Base-by-base conservation (phyloP, 1,140 invertebrate species). In the Drosophila nebulosa region DNA sequence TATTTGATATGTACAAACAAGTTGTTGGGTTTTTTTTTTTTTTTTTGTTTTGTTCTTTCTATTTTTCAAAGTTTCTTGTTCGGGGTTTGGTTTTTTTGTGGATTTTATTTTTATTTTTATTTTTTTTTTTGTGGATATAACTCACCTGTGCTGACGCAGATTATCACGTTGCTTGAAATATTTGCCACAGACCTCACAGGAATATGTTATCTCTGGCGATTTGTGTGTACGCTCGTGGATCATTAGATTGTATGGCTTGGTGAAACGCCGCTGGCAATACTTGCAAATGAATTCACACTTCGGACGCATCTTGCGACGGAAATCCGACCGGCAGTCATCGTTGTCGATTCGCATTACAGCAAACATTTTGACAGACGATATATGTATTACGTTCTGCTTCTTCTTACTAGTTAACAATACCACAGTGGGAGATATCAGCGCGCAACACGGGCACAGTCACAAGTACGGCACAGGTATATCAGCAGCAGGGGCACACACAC, bases 161-260 rank as follows among this genome's bases (percentile, higher is more conserved):
- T 98, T 97, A 93, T 98, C 97, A 94, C 99, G 98, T 84, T 98
- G 93, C 92, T 99, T 97, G 94, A 99, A 99, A 86, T 97, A 97
- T 93, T 99, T 99, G 90, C 97, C 97, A 93, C 99, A 99, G 71
- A 99, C 96, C 93, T 99, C 98, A 93, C 99, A 99, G 89, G 97
- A 97, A 94, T 98, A 99, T 70, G 98, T 98, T 90, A 99, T 94
- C 93, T 99, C 98, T 75, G 95, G 95, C 91, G 98, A 97, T 92
- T 99, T 99, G 94, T 99, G 99, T 74, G 97, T 99, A 90, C 98
- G 95, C 92, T 99, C 98, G 94, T 99, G 98, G 90, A 99, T 99
- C 95, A 99, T 97, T 90, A 99, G 95, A 93, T 99, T 99, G 94
- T 99, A 99, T 69, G 97, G 97, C 93, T 99, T 99, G 90, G 98